Conservation (phyloP, 2,113 vertebrate species). For the Choloepus hoffmanni region DNA sequence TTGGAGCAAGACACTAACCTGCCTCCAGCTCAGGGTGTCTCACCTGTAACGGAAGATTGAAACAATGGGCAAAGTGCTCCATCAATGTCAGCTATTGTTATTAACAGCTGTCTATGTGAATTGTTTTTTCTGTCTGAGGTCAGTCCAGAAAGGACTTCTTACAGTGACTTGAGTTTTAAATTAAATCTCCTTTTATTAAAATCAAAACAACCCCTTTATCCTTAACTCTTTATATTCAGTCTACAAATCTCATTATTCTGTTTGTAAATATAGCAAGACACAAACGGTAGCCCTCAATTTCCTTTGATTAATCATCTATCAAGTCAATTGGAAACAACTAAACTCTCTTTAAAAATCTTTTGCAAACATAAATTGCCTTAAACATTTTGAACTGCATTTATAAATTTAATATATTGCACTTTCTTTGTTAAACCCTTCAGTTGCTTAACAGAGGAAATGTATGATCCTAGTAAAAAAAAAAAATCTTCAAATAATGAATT, state of each 20-base stretch:
- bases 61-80: not conserved
- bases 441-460: constrained; percentile 56
- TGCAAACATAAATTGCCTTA: constrained; percentile 58
- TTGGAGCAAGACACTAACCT: not conserved
- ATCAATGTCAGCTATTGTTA: not conserved
- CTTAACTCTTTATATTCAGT: not conserved
- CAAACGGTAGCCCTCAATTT: constrained; percentile 38
- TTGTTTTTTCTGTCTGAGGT: not conserved
- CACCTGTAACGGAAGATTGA: not conserved
- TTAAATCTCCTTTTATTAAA: constrained; percentile 68
- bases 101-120: constrained; percentile 2
- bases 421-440: constrained; percentile 29
- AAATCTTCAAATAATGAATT: constrained; percentile 46
- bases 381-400: constrained; percentile 64
- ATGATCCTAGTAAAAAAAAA: not conserved
- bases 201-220: constrained; percentile 51
- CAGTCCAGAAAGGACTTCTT: constrained; percentile 8
- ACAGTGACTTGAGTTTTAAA: constrained; percentile 27
- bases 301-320: constrained; percentile 61
- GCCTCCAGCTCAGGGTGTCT: not conserved
- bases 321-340: constrained; percentile 1
- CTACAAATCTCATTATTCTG: constrained; percentile 55
- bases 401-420: constrained; percentile 58
- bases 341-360: constrained; percentile 53
- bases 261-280: constrained; percentile 49